Conservation (phyloP, 2,888 invertebrate genomes). For the Plemyria rubiginata region DNA sequence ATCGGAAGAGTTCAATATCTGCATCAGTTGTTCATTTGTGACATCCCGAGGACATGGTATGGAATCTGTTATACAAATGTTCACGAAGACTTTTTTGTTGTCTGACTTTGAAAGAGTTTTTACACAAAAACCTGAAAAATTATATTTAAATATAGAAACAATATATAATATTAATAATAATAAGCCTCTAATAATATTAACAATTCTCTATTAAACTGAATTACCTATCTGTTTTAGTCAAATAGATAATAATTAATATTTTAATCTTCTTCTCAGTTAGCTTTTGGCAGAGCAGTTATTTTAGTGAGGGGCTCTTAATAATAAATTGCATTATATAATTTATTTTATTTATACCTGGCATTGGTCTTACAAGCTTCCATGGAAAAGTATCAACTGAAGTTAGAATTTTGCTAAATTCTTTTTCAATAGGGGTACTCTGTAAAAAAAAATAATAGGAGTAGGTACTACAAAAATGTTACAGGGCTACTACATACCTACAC, state of each 20-base stretch:
- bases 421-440: slow-evolving; percentile 84
- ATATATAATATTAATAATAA: not conserved
- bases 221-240: no score
- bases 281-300: no score
- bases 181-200: no score
- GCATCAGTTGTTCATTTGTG: slow-evolving; percentile 88
- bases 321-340: no score
- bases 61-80: slow-evolving; percentile 92
- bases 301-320: no score
- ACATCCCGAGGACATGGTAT: slow-evolving; percentile 90
- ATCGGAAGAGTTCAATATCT: slow-evolving; percentile 88
- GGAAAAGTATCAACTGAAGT: slow-evolving; percentile 75
- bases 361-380: slow-evolving; percentile 87
- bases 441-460: not conserved
- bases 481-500: no score
- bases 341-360: slow-evolving; percentile 78
- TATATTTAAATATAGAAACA: not conserved
- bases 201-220: no score
- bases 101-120: slow-evolving; percentile 88
- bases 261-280: no score
- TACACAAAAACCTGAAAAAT: slow-evolving; percentile 89
- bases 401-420: slow-evolving; percentile 86
- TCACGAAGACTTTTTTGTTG: slow-evolving; percentile 92
- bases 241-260: no score
- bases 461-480: no score